Evolutionary conservation across 1,140 invertebrate genomes (phyloP).

Genomic region (Heliconius melpomene): DNA sequence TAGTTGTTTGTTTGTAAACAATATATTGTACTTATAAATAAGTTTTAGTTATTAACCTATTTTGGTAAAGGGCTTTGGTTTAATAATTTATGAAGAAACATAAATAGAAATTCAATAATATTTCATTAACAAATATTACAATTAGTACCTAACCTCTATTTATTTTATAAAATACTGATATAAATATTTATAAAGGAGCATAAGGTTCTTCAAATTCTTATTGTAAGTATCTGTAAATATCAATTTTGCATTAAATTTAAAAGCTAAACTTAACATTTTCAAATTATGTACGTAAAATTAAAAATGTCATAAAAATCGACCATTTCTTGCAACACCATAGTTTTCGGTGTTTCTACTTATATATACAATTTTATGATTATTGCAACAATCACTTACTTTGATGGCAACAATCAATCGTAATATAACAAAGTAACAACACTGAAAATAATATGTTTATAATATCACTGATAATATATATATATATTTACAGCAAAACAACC

Average conservation of each 20-base stretch:
- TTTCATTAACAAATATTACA: background rate
- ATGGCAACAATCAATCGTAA: slow-evolving; percentile 65
- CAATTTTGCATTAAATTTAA: background rate
- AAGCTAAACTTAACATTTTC: background rate
- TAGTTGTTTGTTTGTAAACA: background rate
- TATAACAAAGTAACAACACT: slow-evolving; percentile 22
- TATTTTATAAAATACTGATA: background rate
- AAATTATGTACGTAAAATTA: slow-evolving; percentile 16
- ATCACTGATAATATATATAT: slow-evolving; percentile 3
- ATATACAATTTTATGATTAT: slow-evolving; percentile 61
- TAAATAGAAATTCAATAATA: no score
- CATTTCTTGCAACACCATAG: slow-evolving; percentile 69
- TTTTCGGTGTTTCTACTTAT: slow-evolving; percentile 65
- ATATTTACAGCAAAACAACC: background rate
- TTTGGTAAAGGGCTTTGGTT: no score
- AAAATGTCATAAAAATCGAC: slow-evolving; percentile 21
- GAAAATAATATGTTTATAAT: background rate
- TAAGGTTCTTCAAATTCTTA: background rate
- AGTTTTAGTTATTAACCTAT: no score
- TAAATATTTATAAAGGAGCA: background rate
- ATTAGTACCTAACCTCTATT: background rate
- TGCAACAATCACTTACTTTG: slow-evolving; percentile 69
- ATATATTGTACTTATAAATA: background rate
- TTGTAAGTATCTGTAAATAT: background rate
- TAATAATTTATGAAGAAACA: no score